Evolutionary conservation across 2,888 invertebrate species (phyloP).

Genomic region (Cantharis lateralis): DNA sequence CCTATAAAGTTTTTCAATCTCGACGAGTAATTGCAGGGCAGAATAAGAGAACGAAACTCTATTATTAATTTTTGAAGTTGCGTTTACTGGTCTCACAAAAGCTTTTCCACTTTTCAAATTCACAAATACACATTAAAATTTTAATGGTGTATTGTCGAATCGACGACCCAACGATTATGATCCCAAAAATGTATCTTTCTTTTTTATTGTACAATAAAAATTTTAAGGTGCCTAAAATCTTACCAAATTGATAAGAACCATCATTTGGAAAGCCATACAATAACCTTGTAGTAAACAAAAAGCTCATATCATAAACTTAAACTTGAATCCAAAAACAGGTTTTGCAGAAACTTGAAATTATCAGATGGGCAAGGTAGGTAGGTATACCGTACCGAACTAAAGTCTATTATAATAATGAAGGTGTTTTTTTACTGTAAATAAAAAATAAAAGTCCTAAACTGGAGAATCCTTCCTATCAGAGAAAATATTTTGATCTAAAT

Average conservation of each 20-base stretch:
- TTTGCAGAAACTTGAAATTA: background rate
- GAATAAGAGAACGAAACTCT: background rate
- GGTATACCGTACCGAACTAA: background rate
- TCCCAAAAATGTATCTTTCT: background rate
- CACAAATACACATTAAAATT: background rate
- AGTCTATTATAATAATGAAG: background rate
- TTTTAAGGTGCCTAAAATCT: background rate
- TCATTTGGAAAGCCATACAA: background rate
- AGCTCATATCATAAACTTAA: background rate
- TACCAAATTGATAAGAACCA: background rate
- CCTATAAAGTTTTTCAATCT: background rate
- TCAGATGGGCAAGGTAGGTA: background rate
- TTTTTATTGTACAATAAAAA: background rate
- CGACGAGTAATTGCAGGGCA: background rate
- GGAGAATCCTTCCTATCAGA: background rate
- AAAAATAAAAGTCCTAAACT: background rate
- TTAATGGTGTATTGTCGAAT: background rate
- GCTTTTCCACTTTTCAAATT: background rate
- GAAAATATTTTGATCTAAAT: background rate
- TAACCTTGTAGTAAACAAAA: background rate
- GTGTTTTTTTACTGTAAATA: background rate
- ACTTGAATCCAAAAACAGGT: background rate
- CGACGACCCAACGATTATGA: background rate
- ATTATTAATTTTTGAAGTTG: background rate
- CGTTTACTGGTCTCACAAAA: background rate